phyloP scores from a whole-genome alignment of 2,888 invertebrate genomes.

The Drosophila heteroneura region DNA sequence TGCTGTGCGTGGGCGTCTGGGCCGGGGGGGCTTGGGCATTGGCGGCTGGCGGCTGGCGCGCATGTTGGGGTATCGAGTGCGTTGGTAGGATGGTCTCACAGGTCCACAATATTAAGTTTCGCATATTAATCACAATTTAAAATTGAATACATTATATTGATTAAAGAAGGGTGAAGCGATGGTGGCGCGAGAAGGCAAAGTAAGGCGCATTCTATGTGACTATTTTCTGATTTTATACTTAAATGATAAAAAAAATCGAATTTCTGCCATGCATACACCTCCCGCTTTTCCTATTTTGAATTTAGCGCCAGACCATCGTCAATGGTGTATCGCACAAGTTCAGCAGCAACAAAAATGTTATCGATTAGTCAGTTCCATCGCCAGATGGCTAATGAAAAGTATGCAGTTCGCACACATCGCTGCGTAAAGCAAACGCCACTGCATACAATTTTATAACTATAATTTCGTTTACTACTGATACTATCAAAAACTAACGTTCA shows the following conservation, averaged over 20 bases:
- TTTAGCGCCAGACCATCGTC: conserved; percentile 13
- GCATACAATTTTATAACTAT: not conserved
- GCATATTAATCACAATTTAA: conserved; percentile 76
- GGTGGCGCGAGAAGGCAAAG: not conserved
- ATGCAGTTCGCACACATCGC: conserved; percentile 25
- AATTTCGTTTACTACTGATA: not conserved
- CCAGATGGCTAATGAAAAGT: conserved; percentile 18
- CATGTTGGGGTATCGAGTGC: conserved; percentile 45
- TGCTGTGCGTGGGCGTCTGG: conserved; percentile 19
- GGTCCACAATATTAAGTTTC: conserved; percentile 65
- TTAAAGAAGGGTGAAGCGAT: conserved; percentile 40
- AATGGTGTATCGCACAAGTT: not conserved
- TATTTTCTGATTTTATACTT: not conserved
- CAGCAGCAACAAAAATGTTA: conserved; percentile 8
- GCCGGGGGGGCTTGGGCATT: conserved; percentile 1
- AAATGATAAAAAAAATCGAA: not conserved
- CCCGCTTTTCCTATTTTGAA: conserved; percentile 5
- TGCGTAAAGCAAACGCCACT: not conserved
- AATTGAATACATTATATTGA: conserved; percentile 68
- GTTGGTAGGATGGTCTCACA: conserved; percentile 40
- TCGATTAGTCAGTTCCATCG: conserved; percentile 23
- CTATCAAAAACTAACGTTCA: not conserved
- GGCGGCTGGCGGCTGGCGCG: conserved; percentile 3
- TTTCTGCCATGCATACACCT: not conserved
- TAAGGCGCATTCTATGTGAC: conserved; percentile 6